A percentile compares a stretch with the other conserved stretches of the same genome.
Conservation (phyloP, 2,113 vertebrate genomes). For the Phasianus colchicus region DNA sequence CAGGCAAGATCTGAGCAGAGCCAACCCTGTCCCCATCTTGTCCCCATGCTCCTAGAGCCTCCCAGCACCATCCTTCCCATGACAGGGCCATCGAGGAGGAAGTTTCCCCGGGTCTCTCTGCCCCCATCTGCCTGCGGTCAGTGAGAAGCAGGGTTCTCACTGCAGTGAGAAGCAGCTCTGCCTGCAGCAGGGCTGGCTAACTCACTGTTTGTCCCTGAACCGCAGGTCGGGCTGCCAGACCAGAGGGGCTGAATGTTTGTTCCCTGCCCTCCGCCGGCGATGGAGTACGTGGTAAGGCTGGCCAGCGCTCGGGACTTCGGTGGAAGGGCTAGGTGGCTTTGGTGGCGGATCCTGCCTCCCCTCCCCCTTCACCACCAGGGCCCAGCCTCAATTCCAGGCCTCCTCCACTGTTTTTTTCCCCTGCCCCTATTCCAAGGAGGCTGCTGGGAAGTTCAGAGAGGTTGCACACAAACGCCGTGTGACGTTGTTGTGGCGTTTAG, state of each 20-base stretch:
- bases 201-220: slow-evolving; percentile 65
- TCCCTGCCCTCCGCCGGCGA: slow-evolving; percentile 33
- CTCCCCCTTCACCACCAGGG: neutral
- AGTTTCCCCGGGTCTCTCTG: neutral
- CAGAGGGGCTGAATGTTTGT: slow-evolving; percentile 43
- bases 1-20: neutral
- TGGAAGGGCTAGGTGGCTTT: slow-evolving; percentile 54
- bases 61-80: neutral
- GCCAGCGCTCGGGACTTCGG: slow-evolving; percentile 1
- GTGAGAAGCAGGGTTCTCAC: neutral
- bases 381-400: neutral
- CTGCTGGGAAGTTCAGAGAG: too few species aligned
- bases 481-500: neutral
- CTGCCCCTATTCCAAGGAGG: neutral
- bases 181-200: slow-evolving; percentile 36
- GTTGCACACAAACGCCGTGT: neutral
- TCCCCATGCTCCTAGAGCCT: accelerated
- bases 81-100: neutral
- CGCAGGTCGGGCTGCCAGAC: slow-evolving; percentile 40
- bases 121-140: neutral
- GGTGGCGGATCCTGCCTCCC: slow-evolving; percentile 56
- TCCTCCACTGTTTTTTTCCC: neutral
- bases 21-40: neutral
- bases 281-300: slow-evolving; percentile 72
- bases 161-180: neutral